A percentile compares a stretch with the other conserved stretches of the same genome.
Conservation (phyloP, 2,113 vertebrate genomes). For the Triplophysa dalaica region DNA sequence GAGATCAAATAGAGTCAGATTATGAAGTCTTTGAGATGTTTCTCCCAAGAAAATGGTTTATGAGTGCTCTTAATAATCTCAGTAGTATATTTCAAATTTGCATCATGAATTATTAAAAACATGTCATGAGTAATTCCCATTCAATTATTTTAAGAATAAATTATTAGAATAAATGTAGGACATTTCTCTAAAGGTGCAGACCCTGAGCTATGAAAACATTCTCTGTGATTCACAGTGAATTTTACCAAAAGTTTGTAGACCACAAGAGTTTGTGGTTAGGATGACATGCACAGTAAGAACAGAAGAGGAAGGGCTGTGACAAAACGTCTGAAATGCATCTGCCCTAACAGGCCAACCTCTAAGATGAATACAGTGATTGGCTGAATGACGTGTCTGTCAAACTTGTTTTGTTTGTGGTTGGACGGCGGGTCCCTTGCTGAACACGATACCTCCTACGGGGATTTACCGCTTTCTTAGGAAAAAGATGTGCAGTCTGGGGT, state of each 20-base stretch:
- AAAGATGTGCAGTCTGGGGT: slow-evolving; percentile 39
- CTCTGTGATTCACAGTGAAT: background rate
- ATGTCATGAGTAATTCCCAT: too few relatives aligned
- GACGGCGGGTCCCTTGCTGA: slow-evolving; percentile 27
- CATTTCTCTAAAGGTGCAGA: too few relatives aligned
- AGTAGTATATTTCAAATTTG: too few relatives aligned
- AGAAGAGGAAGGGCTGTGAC: slow-evolving; percentile 44
- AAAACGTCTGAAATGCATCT: slow-evolving; percentile 20
- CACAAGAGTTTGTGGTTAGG: slow-evolving; percentile 4
- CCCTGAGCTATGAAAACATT: too few relatives aligned
- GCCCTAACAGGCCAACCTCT: background rate
- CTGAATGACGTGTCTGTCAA: slow-evolving; percentile 18
- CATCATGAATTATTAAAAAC: too few relatives aligned
- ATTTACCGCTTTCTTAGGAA: slow-evolving; percentile 57
- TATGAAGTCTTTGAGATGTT: too few relatives aligned
- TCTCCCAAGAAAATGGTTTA: too few relatives aligned
- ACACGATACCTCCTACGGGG: slow-evolving; percentile 54
- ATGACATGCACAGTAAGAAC: slow-evolving; percentile 32
- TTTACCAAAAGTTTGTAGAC: background rate
- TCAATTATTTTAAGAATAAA: background rate
- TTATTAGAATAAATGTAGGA: background rate
- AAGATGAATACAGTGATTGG: slow-evolving; percentile 36
- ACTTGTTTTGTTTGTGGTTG: slow-evolving; percentile 29
- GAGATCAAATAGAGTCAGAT: too few relatives aligned
- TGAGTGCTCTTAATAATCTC: too few relatives aligned